These are phyloP conservation scores for Sebastes kiyomatsui DNA, from an alignment of 2,797 vertebrate species.

Conservation along the genomic window DNA sequence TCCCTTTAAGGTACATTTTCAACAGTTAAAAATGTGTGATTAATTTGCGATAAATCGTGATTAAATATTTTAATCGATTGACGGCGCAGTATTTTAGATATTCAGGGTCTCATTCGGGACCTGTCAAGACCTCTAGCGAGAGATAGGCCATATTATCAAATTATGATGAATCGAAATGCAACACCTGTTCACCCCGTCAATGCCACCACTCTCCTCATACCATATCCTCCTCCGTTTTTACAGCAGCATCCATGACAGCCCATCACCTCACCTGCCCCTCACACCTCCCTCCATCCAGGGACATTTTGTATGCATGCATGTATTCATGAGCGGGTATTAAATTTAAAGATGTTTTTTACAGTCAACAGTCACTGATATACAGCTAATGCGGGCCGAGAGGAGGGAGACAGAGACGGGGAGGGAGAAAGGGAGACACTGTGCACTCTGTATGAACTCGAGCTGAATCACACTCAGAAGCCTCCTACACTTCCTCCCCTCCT, in stretches of 20 bases:
- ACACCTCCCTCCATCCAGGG: slow-evolving; percentile 51
- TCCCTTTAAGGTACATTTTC: too few relatives aligned
- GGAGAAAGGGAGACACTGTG: slow-evolving; percentile 43
- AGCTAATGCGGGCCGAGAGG: slow-evolving; percentile 47
- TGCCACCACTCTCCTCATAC: background rate
- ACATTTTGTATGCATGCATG: slow-evolving; percentile 77
- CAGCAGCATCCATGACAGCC: slow-evolving; percentile 48
- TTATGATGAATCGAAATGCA: slow-evolving; percentile 9
- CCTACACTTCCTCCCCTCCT: slow-evolving; percentile 35
- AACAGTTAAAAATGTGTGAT: too few relatives aligned
- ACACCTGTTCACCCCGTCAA: slow-evolving; percentile 8
- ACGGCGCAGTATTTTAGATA: background rate
- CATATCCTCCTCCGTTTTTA: slow-evolving; percentile 28
- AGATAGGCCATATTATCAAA: background rate
- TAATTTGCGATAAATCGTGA: too few relatives aligned
- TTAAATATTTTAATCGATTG: too few relatives aligned
- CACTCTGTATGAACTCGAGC: slow-evolving; percentile 77
- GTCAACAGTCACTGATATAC: slow-evolving; percentile 68
- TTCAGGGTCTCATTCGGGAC: background rate
- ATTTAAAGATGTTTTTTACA: slow-evolving; percentile 68
- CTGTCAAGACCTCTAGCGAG: background rate
- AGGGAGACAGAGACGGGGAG: slow-evolving; percentile 15
- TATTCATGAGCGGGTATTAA: slow-evolving; percentile 76
- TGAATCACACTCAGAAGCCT: slow-evolving; percentile 55
- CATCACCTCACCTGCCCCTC: slow-evolving; percentile 57